phyloP scores from a whole-genome alignment of 2,888 invertebrate species.

The Ptychoptera contaminata region DNA sequence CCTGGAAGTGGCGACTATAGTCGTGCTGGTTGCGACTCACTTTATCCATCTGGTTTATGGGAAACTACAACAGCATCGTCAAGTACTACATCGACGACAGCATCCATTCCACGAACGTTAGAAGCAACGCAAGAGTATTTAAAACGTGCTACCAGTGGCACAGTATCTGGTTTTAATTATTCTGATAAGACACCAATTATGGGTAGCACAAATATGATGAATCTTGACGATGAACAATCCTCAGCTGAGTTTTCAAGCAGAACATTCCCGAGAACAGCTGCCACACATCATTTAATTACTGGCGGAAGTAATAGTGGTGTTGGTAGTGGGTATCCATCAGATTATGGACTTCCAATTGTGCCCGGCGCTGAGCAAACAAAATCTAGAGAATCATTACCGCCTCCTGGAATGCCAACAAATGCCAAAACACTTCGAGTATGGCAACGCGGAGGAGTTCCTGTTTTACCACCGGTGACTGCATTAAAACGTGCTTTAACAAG shows the following conservation, averaged over 20 bases:
- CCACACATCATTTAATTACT: constrained; percentile 8
- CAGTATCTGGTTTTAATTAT: constrained; percentile 41
- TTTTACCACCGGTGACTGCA: constrained; percentile 70
- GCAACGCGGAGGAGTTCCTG: constrained; percentile 71
- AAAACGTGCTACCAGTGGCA: constrained; percentile 40
- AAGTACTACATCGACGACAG: constrained; percentile 17
- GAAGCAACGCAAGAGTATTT: constrained; percentile 23
- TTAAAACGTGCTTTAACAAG: constrained; percentile 69
- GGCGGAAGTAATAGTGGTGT: constrained; percentile 8
- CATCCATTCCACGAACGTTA: constrained; percentile 19
- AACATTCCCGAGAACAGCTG: constrained; percentile 38
- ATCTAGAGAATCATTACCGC: constrained; percentile 17
- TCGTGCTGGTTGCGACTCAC: constrained; percentile 52
- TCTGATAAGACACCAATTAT: constrained; percentile 65
- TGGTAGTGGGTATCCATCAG: constrained; percentile 47
- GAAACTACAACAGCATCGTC: constrained; percentile 33
- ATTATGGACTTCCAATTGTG: constrained; percentile 61
- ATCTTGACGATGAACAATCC: constrained; percentile 22
- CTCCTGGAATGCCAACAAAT: constrained; percentile 35
- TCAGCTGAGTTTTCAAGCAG: constrained; percentile 39
- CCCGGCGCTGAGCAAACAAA: constrained; percentile 28
- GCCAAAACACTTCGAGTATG: constrained; percentile 74
- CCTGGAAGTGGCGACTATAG: constrained; percentile 66
- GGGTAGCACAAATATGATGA: constrained; percentile 31
- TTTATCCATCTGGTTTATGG: constrained; percentile 71